Conservation (phyloP, 2,888 invertebrate genomes). For the Eristalis tenax region DNA sequence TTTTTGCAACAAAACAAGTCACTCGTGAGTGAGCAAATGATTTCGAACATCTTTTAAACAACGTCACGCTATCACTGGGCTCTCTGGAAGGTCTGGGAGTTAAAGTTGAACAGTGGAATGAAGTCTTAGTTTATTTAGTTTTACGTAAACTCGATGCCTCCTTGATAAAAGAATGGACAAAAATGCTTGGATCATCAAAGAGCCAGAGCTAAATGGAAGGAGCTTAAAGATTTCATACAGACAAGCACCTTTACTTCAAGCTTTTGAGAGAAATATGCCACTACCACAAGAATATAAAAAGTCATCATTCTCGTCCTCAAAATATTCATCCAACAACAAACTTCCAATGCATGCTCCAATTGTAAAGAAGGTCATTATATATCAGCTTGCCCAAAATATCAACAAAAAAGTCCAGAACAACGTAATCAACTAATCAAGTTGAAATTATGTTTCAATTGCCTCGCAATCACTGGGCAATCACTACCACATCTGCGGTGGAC, state of each 20-base stretch:
- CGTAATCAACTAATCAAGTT: conserved; percentile 15
- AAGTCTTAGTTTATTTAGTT: not conserved
- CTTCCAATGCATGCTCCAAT: not conserved
- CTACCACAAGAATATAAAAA: too few species aligned
- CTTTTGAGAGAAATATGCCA: conserved; percentile 6
- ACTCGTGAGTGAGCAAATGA: conserved; percentile 16
- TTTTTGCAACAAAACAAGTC: conserved; percentile 31
- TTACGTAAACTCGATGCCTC: not conserved
- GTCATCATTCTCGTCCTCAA: not conserved
- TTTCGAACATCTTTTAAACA: conserved; percentile 25
- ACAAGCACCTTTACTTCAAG: too few species aligned
- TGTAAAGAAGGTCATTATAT: not conserved
- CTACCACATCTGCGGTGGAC: conserved; percentile 29
- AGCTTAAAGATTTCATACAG: too few species aligned
- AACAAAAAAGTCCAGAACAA: not conserved
- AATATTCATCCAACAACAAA: conserved; percentile 8
- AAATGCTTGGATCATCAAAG: not conserved
- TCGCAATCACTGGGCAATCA: too few species aligned
- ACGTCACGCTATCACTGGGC: conserved; percentile 19
- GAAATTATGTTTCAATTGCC: conserved; percentile 22
- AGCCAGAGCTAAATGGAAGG: too few species aligned
- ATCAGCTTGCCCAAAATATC: too few species aligned
- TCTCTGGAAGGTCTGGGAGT: conserved; percentile 21
- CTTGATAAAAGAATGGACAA: not conserved
- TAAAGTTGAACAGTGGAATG: not conserved